Base-by-base conservation (phyloP, 2,113 vertebrate species). In the Lichenostomus cassidix region DNA sequence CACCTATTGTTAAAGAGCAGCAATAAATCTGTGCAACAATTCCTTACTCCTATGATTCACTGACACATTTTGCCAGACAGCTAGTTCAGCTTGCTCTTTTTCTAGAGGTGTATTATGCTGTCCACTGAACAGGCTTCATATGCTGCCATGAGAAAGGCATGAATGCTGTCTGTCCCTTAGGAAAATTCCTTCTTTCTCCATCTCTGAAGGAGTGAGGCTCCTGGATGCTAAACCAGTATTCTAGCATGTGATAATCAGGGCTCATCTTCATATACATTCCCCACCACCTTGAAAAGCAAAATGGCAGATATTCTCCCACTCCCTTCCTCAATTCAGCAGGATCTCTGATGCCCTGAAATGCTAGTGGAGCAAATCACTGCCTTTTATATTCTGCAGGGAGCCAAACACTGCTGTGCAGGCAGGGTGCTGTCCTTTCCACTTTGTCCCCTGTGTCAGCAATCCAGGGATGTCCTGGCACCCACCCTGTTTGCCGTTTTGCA, bases 21-120 rank as follows among this genome's bases (percentile, higher is more conserved):
- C 76, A 94, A 79, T 97, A 94, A 97, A 96, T 96, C 94, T 89
- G 58, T 2, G 0, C 80, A 84, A 73, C 65, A 87, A 79, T 81
- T 93, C 68, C 82, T 92, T 77, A 68, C 46, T 84, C 52, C 44
- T 39, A 2, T 90, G 88, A 89, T 92, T 93, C 74, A 79, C 55
- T 68, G 83, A 74, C 46, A 77, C 27, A 31, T 68, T 93, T 88
- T 92, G 69, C 88, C 49, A 89, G 88, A 53, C 56, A 94, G 92
- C 68, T 47, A 75, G 65, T 78, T 71, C 47, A 84, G 68, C 63
- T 92, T 33, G 17, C 33, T 63, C 78, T 75, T 65, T 47, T 89
- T 82, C 50, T 39, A 87, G 41, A 68, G 58, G 37, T 82, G 49
- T 81, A 79, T 92, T 82, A 58, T 46, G 58, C 53, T 89, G 49